Evolutionary conservation across 2,797 vertebrate genomes (phyloP), one percentile per base, ranked within the genome.

Genomic region (Carduelis carduelis): DNA sequence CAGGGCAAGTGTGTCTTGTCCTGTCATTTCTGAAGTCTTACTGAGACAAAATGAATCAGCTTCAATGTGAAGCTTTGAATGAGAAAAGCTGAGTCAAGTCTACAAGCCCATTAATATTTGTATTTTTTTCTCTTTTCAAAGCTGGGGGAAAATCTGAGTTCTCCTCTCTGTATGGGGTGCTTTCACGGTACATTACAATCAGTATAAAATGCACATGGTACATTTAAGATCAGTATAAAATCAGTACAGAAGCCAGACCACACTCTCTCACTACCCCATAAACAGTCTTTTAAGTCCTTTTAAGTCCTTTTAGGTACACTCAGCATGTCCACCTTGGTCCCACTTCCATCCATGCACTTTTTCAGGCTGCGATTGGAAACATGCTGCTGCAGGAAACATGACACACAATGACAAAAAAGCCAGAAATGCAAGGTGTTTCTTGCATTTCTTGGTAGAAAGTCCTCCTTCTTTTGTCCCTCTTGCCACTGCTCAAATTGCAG

Each of bases 401-500:
- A 32, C 34, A 60, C 15, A 26, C 4, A 26, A 22, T 1, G 2
- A 18, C 22, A 85, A 61, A 41, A 60, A 82, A 46, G 9, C 6
- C 84, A 57, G 19, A 52, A 80, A 44, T 61, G 21, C 9, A 12
- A 49, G 8, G 17, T n/a, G 14, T 65, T 93, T 52, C 41, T 43
- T 43, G 41, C 18, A 43, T 43, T 43, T 43, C 39, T 74, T 55
- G 11, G 32, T 24, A 37, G 19, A 63, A 91, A 47, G 27, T 28
- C 27, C 49, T 46, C 12, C 32, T 86, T 35, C 8, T 19, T 77
- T 74, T 30, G 2, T 17, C n/a, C 34, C 12, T 8, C 41, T 55
- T 15, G 11, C 6, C 12, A 9, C 35, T 44, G 23, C 13, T n/a
- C 0, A 0, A 32, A 49, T 23, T 41, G 27, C 41, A 68, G 18